These are phyloP conservation scores for Talpa occidentalis DNA, from an alignment of 2,113 vertebrate genomes.

Conservation along the genomic window DNA sequence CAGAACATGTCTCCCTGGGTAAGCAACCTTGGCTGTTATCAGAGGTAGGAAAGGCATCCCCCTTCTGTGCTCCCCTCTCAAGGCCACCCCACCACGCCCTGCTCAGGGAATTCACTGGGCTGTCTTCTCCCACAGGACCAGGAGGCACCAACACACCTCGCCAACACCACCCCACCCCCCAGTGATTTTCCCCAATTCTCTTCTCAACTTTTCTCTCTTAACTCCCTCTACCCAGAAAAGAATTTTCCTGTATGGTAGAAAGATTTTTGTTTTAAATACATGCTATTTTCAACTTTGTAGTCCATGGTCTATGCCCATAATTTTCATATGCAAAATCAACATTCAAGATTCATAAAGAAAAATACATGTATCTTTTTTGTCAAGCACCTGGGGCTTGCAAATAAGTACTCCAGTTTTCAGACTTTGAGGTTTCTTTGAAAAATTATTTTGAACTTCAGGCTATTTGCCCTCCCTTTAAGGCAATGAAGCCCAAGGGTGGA, in stretches of 20 bases:
- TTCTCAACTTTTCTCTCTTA: neutral
- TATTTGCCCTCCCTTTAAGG: neutral
- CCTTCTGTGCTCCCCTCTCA: neutral
- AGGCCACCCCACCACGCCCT: neutral
- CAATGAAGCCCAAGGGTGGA: neutral
- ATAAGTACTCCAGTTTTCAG: neutral
- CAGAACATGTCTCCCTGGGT: too few relatives aligned
- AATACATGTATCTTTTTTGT: neutral
- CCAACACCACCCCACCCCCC: neutral
- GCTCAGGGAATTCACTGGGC: neutral
- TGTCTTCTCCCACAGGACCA: neutral
- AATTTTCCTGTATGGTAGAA: neutral
- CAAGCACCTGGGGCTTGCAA: neutral
- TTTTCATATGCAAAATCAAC: neutral
- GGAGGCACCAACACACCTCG: neutral
- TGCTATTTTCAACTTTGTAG: neutral
- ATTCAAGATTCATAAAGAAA: constrained; percentile 2
- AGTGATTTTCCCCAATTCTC: neutral
- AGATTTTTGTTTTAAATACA: neutral
- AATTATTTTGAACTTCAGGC: neutral
- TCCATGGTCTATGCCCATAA: neutral
- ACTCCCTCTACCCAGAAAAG: neutral
- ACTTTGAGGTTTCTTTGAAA: neutral
- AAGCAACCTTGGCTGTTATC: neutral
- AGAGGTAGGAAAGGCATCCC: neutral